Evolutionary conservation across 2,888 invertebrate genomes (phyloP), one percentile per base, ranked within the genome.

Genomic region (Sepioteuthis lessoniana): DNA sequence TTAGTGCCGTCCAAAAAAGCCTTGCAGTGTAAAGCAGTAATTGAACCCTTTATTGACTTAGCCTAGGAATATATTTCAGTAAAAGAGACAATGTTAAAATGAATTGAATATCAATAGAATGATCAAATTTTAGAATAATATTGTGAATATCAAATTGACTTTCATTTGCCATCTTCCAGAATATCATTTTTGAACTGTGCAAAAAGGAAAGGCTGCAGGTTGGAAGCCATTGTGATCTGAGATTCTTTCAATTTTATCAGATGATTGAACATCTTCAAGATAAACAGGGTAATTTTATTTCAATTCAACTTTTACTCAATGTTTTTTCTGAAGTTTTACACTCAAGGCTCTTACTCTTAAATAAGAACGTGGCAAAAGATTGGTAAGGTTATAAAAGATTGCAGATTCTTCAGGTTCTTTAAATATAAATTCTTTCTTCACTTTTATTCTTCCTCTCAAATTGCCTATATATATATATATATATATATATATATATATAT

Each of bases 1-100:
- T n/a, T n/a, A 76, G 76, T 76, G 76, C 10, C n/a, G 31, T 76
- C 76, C 76, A 10, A 31, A 76, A 76, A 76, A 8, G 31, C 76
- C 76, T n/a, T n/a, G n/a, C n/a, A 76, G 76, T 76, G 76, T n/a
- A 19, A 76, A 31, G 10, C 76, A n/a, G 31, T 76, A 76, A 76
- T 76, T 76, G 76, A 76, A 76, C 76, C 76, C n/a, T n/a, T 76
- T 76, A 76, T 76, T 76, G 76, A n/a, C 76, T 76, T 76, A 76
- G 19, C n/a, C 76, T 31, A 8, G n/a, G 16, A 76, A 76, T 76
- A 76, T n/a, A 76, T 76, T 76, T n/a, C 76, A 76, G 31, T n/a
- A 76, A 19, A n/a, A 13, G 76, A 31, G 76, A 76, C 76, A 76
- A 76, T 76, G 76, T 7, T 76, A n/a, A 76, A 76, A 76, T 76